These are phyloP conservation scores for Dione vanillae DNA, from an alignment of 2,888 invertebrate genomes.

Conservation along the genomic window DNA sequence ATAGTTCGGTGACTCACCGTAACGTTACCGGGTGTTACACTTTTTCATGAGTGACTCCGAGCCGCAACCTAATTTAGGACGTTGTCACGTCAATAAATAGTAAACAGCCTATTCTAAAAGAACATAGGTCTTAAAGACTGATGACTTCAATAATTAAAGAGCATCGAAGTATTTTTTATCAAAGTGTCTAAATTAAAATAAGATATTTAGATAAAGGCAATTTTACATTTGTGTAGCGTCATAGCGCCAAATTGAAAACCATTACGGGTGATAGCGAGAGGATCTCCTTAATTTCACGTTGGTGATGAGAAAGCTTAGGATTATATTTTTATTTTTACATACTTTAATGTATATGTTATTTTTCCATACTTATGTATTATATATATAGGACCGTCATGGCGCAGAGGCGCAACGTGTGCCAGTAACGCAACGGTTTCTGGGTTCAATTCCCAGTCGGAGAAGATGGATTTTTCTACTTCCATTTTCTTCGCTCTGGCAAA, in stretches of 20 bases:
- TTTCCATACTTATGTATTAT: no score
- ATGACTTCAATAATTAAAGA: constrained; percentile 12
- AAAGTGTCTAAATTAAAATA: constrained; percentile 33
- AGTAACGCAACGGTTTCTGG: no score
- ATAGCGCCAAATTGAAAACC: constrained; percentile 37
- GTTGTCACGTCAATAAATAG: no score
- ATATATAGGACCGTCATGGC: no score
- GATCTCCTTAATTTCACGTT: constrained; percentile 16
- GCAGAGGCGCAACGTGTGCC: no score
- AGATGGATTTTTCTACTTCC: no score
- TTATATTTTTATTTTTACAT: background rate
- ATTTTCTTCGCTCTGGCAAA: no score
- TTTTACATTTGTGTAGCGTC: constrained; percentile 34
- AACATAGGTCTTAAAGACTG: constrained; percentile 19
- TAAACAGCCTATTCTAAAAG: constrained; percentile 3
- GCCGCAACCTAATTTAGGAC: no score
- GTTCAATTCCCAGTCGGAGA: no score
- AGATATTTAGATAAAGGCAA: constrained; percentile 42
- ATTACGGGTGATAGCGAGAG: constrained; percentile 26
- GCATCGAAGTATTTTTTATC: constrained; percentile 30
- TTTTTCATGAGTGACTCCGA: no score
- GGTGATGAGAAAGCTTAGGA: background rate
- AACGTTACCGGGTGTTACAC: no score
- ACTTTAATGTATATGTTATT: background rate
- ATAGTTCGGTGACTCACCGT: no score